These are phyloP conservation scores for Chelonus insularis DNA, from an alignment of 1,140 invertebrate species.

Conservation along the genomic window DNA sequence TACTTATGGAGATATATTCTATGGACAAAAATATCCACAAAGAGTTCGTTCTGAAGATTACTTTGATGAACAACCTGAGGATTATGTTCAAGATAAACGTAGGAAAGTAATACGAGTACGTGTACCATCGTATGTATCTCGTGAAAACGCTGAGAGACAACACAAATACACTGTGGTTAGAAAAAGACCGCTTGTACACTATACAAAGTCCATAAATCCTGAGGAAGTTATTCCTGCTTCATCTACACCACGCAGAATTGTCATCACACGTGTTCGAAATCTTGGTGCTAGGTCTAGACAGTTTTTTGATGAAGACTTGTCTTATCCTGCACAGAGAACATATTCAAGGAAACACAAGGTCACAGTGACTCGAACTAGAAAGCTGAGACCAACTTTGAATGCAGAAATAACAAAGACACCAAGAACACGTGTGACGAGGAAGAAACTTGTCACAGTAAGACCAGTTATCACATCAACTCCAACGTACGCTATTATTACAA, in stretches of 20 bases:
- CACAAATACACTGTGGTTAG: conserved; percentile 54
- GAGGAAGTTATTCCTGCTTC: conserved; percentile 24
- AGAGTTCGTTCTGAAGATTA: conserved; percentile 14
- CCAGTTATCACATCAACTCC: conserved; percentile 46
- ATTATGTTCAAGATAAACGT: conserved; percentile 36
- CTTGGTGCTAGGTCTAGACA: conserved; percentile 26
- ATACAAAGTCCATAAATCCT: conserved; percentile 28
- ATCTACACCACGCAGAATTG: conserved; percentile 41
- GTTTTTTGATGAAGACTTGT: conserved; percentile 8
- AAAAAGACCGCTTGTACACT: conserved; percentile 44
- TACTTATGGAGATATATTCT: conserved; percentile 25
- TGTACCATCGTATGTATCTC: conserved; percentile 42
- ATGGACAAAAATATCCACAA: conserved; percentile 24
- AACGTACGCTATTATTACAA: conserved; percentile 53
- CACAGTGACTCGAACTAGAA: conserved; percentile 52
- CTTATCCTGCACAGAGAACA: conserved; percentile 5
- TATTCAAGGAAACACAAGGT: conserved; percentile 45
- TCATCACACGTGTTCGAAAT: conserved; percentile 49
- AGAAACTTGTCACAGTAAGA: conserved; percentile 51
- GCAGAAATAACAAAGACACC: conserved; percentile 20
- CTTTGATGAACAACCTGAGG: conserved; percentile 27
- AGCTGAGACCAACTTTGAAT: conserved; percentile 39
- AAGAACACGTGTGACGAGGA: conserved; percentile 48
- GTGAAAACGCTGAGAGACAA: conserved; percentile 42
- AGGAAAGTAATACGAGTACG: conserved; percentile 49